phyloP scores from a whole-genome alignment of 2,888 invertebrate species.

The Hipparchia sbordonii region DNA sequence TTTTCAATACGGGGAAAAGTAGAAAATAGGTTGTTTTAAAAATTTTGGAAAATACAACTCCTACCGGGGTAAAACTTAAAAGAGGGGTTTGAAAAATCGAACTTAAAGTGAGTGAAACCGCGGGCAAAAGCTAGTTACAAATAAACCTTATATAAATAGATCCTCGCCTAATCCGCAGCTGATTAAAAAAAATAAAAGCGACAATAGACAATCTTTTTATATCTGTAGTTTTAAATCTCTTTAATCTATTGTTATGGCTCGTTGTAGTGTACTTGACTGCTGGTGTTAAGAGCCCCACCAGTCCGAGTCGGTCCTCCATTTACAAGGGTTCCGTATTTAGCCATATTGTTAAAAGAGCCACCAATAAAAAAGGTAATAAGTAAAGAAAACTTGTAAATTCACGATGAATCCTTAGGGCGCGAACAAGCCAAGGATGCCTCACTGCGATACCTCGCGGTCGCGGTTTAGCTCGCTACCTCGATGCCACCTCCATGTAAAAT shows the following conservation, averaged over 20 bases:
- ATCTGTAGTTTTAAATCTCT: conserved; percentile 40
- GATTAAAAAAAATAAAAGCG: conserved; percentile 20
- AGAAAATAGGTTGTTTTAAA: no score
- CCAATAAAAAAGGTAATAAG: neutral
- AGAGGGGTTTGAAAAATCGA: no score
- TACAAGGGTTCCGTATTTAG: conserved; percentile 4
- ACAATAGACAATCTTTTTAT: conserved; percentile 32
- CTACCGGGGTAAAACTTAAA: no score
- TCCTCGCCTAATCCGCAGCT: conserved; percentile 19
- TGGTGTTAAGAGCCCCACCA: conserved; percentile 25
- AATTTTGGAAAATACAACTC: no score
- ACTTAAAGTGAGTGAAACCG: neutral
- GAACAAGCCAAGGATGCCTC: no score
- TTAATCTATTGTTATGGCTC: conserved; percentile 38
- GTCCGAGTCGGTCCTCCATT: neutral
- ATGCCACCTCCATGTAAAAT: no score
- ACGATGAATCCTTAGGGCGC: no score
- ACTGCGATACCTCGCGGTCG: no score
- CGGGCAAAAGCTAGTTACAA: no score
- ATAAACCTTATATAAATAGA: conserved; percentile 1
- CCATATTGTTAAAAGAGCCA: neutral
- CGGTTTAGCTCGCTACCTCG: no score
- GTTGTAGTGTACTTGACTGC: conserved; percentile 46
- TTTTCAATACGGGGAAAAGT: no score
- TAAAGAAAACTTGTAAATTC: neutral